phyloP scores from a whole-genome alignment of 2,888 invertebrate genomes.

The Sipunculus nudus region DNA sequence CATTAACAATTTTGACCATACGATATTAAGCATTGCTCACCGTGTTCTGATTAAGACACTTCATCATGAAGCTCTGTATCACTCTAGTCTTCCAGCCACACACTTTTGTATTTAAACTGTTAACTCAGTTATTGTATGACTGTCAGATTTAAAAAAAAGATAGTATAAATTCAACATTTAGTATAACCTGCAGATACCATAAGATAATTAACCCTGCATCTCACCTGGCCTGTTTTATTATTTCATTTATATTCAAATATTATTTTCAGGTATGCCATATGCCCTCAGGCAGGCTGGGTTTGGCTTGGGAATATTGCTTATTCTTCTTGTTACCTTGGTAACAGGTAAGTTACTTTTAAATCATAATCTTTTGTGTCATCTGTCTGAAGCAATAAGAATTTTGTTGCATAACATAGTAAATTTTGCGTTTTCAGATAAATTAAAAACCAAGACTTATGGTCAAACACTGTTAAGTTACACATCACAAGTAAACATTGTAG shows the following conservation, averaged over 20 bases:
- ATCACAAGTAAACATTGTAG: too few relatives aligned
- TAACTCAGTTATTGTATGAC: too few relatives aligned
- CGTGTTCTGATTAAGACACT: too few relatives aligned
- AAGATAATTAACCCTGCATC: background rate
- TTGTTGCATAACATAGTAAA: background rate
- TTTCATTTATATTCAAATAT: too few relatives aligned
- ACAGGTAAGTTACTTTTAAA: constrained; percentile 69
- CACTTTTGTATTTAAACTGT: too few relatives aligned
- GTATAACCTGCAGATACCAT: background rate
- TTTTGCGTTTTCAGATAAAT: background rate
- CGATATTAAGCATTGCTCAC: too few relatives aligned
- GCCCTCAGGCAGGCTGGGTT: constrained; percentile 83
- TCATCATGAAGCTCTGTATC: too few relatives aligned
- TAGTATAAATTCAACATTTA: background rate
- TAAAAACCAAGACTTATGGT: background rate
- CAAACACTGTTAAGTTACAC: too few relatives aligned
- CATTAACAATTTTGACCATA: too few relatives aligned
- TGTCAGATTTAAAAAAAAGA: background rate
- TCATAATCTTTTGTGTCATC: background rate
- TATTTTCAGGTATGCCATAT: constrained; percentile 69
- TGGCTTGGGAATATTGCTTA: constrained; percentile 77
- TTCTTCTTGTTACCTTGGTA: constrained; percentile 76
- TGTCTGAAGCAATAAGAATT: background rate
- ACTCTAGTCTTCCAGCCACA: too few relatives aligned
- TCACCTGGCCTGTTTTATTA: too few relatives aligned